Conservation (phyloP, 2,797 vertebrate species). For the Sebastes alutus region DNA sequence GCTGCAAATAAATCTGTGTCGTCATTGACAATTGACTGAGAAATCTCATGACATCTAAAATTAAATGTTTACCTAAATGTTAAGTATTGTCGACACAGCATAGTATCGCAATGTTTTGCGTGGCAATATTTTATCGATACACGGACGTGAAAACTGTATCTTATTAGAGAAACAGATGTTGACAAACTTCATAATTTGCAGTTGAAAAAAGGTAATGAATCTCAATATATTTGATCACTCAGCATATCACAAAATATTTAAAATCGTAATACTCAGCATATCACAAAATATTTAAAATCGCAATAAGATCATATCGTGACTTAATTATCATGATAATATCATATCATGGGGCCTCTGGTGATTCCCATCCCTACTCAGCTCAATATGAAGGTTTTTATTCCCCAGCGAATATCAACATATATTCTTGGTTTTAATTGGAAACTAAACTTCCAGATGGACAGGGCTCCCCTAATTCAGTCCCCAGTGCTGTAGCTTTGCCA, state of each 20-base stretch:
- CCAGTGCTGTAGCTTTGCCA: slow-evolving; percentile 19
- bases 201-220: no score
- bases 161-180: no score
- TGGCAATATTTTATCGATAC: no score
- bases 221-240: no score
- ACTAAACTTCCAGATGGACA: slow-evolving; percentile 35
- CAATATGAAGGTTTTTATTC: neutral
- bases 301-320: no score
- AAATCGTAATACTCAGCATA: no score
- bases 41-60: neutral
- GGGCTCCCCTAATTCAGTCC: slow-evolving; percentile 2
- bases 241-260: no score
- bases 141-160: no score
- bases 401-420: neutral
- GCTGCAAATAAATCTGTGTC: neutral
- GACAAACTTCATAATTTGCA: no score
- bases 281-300: no score
- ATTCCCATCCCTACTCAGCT: neutral
- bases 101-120: no score
- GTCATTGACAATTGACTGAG: neutral
- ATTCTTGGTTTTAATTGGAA: neutral
- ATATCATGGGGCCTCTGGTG: no score
- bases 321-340: accelerated
- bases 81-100: accelerated
- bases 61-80: neutral